Evolutionary conservation across 2,113 vertebrate species (phyloP), one percentile per base, ranked within the genome.

Genomic region (Cyanoramphus novaezelandiae): DNA sequence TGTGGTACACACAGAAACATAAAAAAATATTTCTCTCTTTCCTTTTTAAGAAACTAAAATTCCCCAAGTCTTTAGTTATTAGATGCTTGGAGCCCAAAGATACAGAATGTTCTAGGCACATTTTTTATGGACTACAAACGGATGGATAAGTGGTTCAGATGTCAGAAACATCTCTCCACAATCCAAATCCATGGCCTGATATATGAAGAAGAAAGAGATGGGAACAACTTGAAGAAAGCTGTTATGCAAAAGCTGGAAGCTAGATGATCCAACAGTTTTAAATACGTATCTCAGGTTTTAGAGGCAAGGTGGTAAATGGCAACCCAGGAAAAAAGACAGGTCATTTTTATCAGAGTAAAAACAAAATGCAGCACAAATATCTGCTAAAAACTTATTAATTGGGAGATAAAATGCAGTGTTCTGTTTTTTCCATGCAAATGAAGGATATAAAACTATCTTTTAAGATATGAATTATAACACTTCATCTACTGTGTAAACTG

Each of bases 81-180:
- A 80, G 10, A 18, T 83, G 21, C 11, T 50, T 13, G 4, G 16
- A 49, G 13, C 29, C n/a, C 80, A 52, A 71, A 74, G 57, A 39
- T 6, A 24, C 4, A 17, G 49, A 52, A 37, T 24, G 4, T n/a
- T 49, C n/a, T 0, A 33, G 39, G 33, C 0, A 0, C 12, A 16
- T 65, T 5, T 82, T 75, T 65, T 16, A 41, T 7, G 43, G 35
- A 35, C 37, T 57, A 41, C 19, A 31, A 16, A 29, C 9, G 17
- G 43, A 64, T 16, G 77, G 59, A 31, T 35, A 41, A 78, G 44
- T 2, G 52, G 28, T 55, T 79, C 39, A 53, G 33, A 20, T 59
- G 67, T 15, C 43, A 80, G 43, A 49, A 86, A 35, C 63, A 86
- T 49, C 67, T 62, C 43, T 12, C 29, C 19, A 5, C 1, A 13